A percentile compares a stretch with the other conserved stretches of the same genome.
Evolutionary conservation across 2,113 vertebrate species (phyloP).

Genomic region (Meriones unguiculatus): DNA sequence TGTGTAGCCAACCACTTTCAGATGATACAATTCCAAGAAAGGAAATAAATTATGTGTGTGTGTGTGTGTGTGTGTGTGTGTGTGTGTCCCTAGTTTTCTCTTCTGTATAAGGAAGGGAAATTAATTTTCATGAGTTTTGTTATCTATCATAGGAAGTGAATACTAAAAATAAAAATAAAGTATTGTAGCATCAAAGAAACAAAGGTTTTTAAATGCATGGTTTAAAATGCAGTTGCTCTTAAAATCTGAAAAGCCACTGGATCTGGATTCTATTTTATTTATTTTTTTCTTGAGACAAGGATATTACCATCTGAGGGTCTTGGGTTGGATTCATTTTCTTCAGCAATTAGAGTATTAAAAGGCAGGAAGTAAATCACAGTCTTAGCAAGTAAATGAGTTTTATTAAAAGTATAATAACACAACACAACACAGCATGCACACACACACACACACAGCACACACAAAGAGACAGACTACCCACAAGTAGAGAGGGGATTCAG

Average conservation of each 20-base stretch:
- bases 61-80: no score
- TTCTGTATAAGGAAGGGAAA: background rate
- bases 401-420: background rate
- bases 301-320: background rate
- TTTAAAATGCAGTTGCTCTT: background rate
- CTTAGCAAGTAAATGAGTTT: background rate
- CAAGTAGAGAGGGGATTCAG: background rate
- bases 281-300: background rate
- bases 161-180: background rate
- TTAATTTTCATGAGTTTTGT: background rate
- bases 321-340: background rate
- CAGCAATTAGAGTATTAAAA: background rate
- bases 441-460: background rate
- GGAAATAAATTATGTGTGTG: background rate
- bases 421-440: background rate
- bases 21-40: constrained; percentile 11
- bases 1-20: background rate
- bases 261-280: background rate
- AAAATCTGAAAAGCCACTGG: background rate
- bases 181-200: background rate
- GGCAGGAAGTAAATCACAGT: background rate
- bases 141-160: constrained; percentile 36
- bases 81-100: background rate
- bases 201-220: background rate
- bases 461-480: background rate